These are phyloP conservation scores for Liodrosophila aerea DNA, from an alignment of 2,888 invertebrate genomes.

Conservation along the genomic window DNA sequence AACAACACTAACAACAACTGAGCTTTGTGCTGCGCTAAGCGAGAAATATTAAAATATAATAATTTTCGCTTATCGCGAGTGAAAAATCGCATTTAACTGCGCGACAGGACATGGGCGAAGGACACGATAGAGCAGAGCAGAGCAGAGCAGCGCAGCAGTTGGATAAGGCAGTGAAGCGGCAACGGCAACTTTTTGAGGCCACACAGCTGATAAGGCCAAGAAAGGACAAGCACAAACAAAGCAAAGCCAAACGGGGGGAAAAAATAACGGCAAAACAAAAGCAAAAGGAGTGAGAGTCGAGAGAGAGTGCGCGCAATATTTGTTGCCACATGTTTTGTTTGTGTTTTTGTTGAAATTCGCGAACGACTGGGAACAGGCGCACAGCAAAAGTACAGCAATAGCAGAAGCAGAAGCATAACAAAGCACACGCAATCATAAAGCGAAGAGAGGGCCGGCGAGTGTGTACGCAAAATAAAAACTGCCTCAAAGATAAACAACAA, in stretches of 20 bases:
- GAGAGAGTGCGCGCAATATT: neutral
- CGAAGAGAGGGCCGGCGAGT: conserved; percentile 5
- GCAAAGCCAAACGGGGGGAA: no score
- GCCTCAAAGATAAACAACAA: conserved; percentile 70
- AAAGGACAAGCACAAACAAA: conserved; percentile 13
- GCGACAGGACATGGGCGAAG: conserved; percentile 8
- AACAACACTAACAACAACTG: conserved; percentile 3
- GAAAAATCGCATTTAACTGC: conserved; percentile 73
- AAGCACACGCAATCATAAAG: neutral
- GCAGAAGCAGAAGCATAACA: neutral
- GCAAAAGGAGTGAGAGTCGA: neutral
- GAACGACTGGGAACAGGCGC: conserved; percentile 70
- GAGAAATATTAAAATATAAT: conserved; percentile 77
- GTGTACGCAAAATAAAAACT: conserved; percentile 63
- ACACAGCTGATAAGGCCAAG: conserved; percentile 47
- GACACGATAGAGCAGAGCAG: conserved; percentile 11
- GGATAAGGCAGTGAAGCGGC: conserved; percentile 52
- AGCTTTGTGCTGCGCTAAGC: conserved; percentile 65
- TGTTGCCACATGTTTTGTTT: conserved; percentile 54
- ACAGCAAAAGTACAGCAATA: conserved; percentile 48
- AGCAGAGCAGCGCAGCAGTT: conserved; percentile 28
- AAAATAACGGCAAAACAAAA: no score
- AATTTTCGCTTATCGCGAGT: conserved; percentile 67
- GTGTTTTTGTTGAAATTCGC: conserved; percentile 78
- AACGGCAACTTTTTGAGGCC: conserved; percentile 23